Evolutionary conservation across 2,888 invertebrate species (phyloP), one percentile per base, ranked within the genome.

Genomic region (Zele albiditarsus): DNA sequence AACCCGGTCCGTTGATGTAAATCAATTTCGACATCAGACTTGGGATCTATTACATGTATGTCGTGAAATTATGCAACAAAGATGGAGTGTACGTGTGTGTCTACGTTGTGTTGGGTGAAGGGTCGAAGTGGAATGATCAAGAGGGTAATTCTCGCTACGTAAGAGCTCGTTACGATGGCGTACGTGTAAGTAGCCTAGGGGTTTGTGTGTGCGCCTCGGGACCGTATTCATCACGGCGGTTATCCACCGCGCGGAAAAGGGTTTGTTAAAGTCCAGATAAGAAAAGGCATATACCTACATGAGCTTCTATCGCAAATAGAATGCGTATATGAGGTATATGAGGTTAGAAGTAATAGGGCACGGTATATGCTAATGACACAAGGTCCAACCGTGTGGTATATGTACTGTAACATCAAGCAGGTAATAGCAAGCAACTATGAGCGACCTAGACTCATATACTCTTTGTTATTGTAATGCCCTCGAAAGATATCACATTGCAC

Each of bases 381-480:
- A 58, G 71, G 46, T 46, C 46, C 46, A 46, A 46, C 46, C 46
- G 16, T 46, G 46, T 46, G 46, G 8, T 46, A 46, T 46, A n/a
- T 46, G n/a, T n/a, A n/a, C 16, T 46, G n/a, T 46, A n/a, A 46
- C 46, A 46, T n/a, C 46, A n/a, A 46, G n/a, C 4, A 46, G 3
- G 46, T n/a, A 46, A 46, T 46, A 65, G 58, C 25, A 76, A 76
- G 72, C 78, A 78, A 80, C 74, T 74, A 76, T 74, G 74, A 66
- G 65, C 69, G 70, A 76, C 42, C 66, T 77, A 53, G 67, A 74
- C 66, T 65, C 75, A 71, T 71, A 57, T 72, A 76, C 79, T 80
- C 82, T 81, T 81, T 82, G 82, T 82, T 82, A 81, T 80, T 82
- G 77, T 80, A 82, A 81, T 80, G 78, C 65, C 67, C 77, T 58